Percentiles rank a stretch among this genome's conserved stretches.
Conservation (phyloP, 2,113 vertebrate species). For the Rhipidura dahli region DNA sequence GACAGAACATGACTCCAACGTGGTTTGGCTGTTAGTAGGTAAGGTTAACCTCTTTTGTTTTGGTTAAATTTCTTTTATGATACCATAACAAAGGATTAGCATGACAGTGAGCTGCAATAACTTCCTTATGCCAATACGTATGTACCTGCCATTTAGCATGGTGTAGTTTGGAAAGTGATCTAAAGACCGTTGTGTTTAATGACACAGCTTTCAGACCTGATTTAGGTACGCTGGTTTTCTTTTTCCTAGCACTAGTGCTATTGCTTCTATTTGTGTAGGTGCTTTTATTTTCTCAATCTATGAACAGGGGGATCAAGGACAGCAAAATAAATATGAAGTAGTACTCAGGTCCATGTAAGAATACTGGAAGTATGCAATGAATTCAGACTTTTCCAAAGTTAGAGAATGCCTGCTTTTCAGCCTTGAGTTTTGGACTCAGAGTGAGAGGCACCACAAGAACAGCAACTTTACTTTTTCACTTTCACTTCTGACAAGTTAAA, state of each 20-base stretch:
- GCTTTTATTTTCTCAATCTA: neutral
- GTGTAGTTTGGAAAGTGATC: neutral
- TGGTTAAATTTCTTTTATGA: neutral
- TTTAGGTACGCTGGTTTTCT: neutral
- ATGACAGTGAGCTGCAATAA: neutral
- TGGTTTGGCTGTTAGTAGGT: slow-evolving; percentile 98
- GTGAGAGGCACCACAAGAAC: neutral
- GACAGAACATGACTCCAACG: slow-evolving; percentile 90
- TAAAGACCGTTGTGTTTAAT: neutral
- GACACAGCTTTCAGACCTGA: neutral
- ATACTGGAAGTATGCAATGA: neutral
- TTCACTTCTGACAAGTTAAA: neutral
- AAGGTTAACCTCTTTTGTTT: slow-evolving; percentile 40
- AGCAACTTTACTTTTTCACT: neutral
- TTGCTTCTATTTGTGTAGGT: neutral
- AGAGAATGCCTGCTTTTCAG: neutral
- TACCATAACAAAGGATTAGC: neutral
- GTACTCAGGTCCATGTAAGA: neutral
- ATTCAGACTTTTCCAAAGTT: neutral
- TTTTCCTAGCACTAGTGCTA: neutral
- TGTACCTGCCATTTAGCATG: neutral
- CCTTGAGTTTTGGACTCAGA: neutral
- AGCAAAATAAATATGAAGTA: neutral
- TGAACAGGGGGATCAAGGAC: neutral
- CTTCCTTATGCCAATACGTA: rapidly evolving